A percentile compares a stretch with the other conserved stretches of the same genome.
phyloP scores from a whole-genome alignment of 2,797 vertebrate genomes.

The Rhyacichthys aspro region DNA sequence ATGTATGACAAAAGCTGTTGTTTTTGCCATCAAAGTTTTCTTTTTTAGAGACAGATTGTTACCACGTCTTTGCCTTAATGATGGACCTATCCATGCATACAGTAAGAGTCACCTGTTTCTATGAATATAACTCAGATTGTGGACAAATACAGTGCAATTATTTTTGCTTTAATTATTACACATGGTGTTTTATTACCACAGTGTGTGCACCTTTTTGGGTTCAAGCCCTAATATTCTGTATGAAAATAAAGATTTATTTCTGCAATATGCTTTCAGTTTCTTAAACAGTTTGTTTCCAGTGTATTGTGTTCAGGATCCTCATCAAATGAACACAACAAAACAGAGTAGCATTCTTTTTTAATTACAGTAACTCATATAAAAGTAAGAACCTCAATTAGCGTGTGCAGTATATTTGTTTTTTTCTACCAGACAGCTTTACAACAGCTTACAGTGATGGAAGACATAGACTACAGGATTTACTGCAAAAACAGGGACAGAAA shows the following conservation, averaged over 20 bases:
- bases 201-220: slow-evolving; percentile 16
- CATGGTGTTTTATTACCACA: slow-evolving; percentile 17
- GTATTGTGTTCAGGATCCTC: too few relatives aligned
- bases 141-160: slow-evolving; percentile 28
- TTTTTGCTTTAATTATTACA: slow-evolving; percentile 40
- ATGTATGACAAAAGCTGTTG: slow-evolving; percentile 28
- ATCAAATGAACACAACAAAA: too few relatives aligned
- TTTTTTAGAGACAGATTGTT: slow-evolving; percentile 35
- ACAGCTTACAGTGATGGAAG: slow-evolving; percentile 57
- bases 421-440: slow-evolving; percentile 38
- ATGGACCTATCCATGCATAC: slow-evolving; percentile 26
- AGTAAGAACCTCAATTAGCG: slow-evolving; percentile 71
- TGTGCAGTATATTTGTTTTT: slow-evolving; percentile 61
- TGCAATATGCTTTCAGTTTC: slow-evolving; percentile 33
- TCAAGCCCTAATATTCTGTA: slow-evolving; percentile 55
- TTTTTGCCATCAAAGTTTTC: slow-evolving; percentile 40
- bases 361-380: slow-evolving; percentile 81
- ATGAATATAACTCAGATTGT: slow-evolving; percentile 29
- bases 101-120: slow-evolving; percentile 35
- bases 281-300: neutral
- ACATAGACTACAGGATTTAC: slow-evolving; percentile 35
- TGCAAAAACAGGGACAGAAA: slow-evolving; percentile 53
- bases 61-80: slow-evolving; percentile 59
- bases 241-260: slow-evolving; percentile 78
- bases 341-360: slow-evolving; percentile 70